These are phyloP conservation scores for Hemithea aestivaria DNA, from an alignment of 2,888 invertebrate species.

Conservation along the genomic window DNA sequence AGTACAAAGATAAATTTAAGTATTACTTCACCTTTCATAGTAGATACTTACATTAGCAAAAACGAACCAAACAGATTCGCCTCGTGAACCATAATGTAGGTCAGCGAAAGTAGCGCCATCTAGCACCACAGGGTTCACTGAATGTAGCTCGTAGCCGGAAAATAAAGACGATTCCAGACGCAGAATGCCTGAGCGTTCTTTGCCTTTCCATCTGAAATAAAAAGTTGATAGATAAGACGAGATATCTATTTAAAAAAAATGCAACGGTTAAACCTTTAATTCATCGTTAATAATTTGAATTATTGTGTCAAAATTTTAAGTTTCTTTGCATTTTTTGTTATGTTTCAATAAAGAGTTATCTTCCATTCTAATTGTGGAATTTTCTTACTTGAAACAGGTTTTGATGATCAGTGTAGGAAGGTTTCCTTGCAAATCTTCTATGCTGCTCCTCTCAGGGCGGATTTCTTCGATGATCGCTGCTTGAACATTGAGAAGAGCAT, in stretches of 20 bases:
- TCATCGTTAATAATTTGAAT: too few species aligned
- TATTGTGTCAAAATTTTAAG: too few species aligned
- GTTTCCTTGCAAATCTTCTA: slow-evolving; percentile 82
- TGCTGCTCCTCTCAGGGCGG: slow-evolving; percentile 80
- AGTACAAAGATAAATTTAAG: too few species aligned
- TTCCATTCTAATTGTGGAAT: too few species aligned
- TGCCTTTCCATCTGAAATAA: slow-evolving; percentile 78
- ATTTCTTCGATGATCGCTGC: slow-evolving; percentile 82
- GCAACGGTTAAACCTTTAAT: too few species aligned
- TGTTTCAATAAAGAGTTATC: too few species aligned
- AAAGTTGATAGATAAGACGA: too few species aligned
- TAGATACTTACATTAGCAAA: slow-evolving; percentile 81
- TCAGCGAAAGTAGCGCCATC: slow-evolving; percentile 79
- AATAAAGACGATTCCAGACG: slow-evolving; percentile 81
- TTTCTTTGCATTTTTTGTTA: background rate
- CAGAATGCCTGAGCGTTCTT: slow-evolving; percentile 79
- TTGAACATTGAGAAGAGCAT: slow-evolving; percentile 79
- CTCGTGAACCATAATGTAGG: slow-evolving; percentile 79
- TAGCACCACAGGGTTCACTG: slow-evolving; percentile 74
- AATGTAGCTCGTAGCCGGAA: slow-evolving; percentile 81
- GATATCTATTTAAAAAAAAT: too few species aligned
- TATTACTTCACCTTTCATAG: too few species aligned
- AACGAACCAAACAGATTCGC: slow-evolving; percentile 82
- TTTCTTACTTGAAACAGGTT: slow-evolving; percentile 80
- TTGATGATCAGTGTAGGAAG: slow-evolving; percentile 81